Evolutionary conservation across 2,888 invertebrate genomes (phyloP), one percentile per base, ranked within the genome.

Genomic region (Drosophila melanosoma): DNA sequence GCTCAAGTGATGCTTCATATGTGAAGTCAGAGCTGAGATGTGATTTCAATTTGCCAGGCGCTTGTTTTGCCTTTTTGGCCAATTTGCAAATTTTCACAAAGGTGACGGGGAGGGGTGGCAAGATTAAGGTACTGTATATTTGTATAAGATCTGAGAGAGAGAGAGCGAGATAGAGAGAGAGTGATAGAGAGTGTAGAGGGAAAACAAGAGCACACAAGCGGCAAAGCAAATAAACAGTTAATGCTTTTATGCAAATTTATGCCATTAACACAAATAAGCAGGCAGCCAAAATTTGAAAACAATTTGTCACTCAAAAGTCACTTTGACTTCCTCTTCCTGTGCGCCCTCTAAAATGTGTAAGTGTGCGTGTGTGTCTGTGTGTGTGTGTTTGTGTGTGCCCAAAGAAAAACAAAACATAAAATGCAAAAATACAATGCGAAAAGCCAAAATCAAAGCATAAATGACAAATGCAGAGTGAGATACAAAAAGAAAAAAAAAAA

Each of bases 181-280:
- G 29, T 40, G 4, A 26, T 54, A 40, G 51, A 7, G 52, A 5
- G 51, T 45, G 38, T 26, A 38, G 53, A 49, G 56, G 17, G 17
- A 23, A 20, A 57, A 33, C 38, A 32, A 52, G 40, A 67, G 65
- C 69, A 68, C 65, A 69, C 66, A 82, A 82, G 83, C 90, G 76
- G 87, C 70, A 86, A 90, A 86, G 84, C 89, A 87, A 87, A 87
- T 90, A 90, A 90, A 89, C 87, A 88, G 90, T 90, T 88, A 88
- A 88, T 88, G 91, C 89, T 89, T 89, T 88, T 90, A 90, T 90
- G 88, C 88, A 88, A 88, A 90, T 88, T 89, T 89, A 88, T 90
- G 90, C 89, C 89, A 89, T 90, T 87, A 90, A 90, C 87, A 90
- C 85, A 85, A 87, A 85, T 87, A 85, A 87, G 90, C 85, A 82